Percentiles rank a stretch among this genome's conserved stretches.
phyloP scores from a whole-genome alignment of 2,888 invertebrate genomes.

The Sinohyriopsis cumingii region DNA sequence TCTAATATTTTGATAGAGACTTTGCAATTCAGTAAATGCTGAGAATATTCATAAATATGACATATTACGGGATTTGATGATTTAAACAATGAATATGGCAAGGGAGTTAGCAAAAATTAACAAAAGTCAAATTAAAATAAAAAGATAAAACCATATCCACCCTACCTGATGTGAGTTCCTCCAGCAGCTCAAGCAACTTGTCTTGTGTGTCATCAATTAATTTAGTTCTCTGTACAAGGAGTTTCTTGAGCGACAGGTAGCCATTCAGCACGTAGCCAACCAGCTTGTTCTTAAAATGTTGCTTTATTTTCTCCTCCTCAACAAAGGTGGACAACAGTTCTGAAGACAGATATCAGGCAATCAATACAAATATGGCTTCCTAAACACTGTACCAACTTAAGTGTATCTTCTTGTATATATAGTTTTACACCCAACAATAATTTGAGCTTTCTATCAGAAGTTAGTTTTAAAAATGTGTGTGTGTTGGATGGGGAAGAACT shows the following conservation, averaged over 20 bases:
- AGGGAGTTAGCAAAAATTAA: neutral
- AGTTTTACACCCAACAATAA: neutral
- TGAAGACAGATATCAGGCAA: constrained; percentile 19
- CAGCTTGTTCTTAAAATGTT: constrained; percentile 90
- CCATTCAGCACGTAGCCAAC: constrained; percentile 94
- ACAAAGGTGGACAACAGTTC: constrained; percentile 91
- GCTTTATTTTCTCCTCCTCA: constrained; percentile 88
- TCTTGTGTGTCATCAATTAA: constrained; percentile 97
- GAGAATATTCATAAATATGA: too few relatives aligned
- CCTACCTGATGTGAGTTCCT: constrained; percentile 93
- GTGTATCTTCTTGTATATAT: neutral
- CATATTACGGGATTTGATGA: too few relatives aligned
- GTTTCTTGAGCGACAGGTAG: constrained; percentile 89
- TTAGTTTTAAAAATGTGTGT: neutral
- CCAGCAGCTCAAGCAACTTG: constrained; percentile 90
- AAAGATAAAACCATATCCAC: constrained; percentile 1
- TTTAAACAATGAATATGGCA: too few relatives aligned
- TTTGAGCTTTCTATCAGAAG: neutral
- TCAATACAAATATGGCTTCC: neutral
- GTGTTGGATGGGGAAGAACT: neutral
- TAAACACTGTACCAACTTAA: neutral
- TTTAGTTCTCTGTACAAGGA: constrained; percentile 94
- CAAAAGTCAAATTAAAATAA: neutral
- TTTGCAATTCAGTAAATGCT: too few relatives aligned
- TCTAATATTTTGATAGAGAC: too few relatives aligned